Evolutionary conservation across 2,797 vertebrate genomes (phyloP), one percentile per base, ranked within the genome.

Genomic region (Salarias fasciatus): DNA sequence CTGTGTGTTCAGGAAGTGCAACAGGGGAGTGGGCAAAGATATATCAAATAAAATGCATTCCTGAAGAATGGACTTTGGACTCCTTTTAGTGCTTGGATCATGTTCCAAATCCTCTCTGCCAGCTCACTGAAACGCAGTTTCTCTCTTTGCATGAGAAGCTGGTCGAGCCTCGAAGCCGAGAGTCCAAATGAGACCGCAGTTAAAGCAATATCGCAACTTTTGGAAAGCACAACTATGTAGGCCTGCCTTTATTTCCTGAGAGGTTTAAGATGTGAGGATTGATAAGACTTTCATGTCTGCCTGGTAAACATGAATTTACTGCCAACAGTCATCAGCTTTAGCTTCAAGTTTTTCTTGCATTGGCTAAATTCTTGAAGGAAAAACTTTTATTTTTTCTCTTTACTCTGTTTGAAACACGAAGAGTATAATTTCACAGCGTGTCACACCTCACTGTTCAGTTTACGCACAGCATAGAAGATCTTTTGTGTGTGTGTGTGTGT

Each of bases 1-100:
- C 6, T 9, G 6, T 47, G 38, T 62, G 46, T 54, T 55, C 30
- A 55, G 31, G 24, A 3, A 9, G 36, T 24, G 15, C 18, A 51
- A 46, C 29, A 9, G 29, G 46, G 15, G n/a, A n/a, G 40, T 11
- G 15, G 7, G 38, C 33, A 2, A 8, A 43, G 42, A 7, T 24
- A 44, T 50, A 24, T 50, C 11, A 13, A 5, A 41, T 11, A 29
- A 11, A 42, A 50, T 49, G 24, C 29, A 6, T 35, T 6, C 33
- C 35, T 35, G 18, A 46, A 52, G n/a, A 14, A 10, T 24, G 11
- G 11, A 53, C 11, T 30, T 37, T 0, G 18, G 11, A 53, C 11
- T 18, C 37, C 1, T 50, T n/a, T 24, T 9, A 4, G 29, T 56
- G 31, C 3, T 1, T 1, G 0, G 0, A 3, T 35, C 3, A 1